Base-by-base conservation (phyloP, 35 echinoderm and acorn worm genomes). In the Ptychodera flava region DNA sequence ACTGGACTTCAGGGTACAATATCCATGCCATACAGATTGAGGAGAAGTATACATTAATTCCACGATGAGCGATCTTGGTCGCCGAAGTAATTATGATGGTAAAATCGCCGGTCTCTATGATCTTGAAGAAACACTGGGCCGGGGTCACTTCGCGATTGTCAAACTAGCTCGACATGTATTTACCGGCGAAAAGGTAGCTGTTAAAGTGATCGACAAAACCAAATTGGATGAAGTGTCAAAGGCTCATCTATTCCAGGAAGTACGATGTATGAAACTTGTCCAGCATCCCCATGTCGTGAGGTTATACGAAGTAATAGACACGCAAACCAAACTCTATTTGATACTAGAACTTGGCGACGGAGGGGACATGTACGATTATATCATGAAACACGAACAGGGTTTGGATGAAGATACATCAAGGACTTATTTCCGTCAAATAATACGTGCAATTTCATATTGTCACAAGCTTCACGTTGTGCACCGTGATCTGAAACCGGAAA, bases 331-430 rank as follows among this genome's bases (percentile, higher is more conserved):
- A 90, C 84, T 97, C 0, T 97, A 97, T 76, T 83, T 97, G 78
- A 97, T 97, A 64, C 84, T 97, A 14, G 95, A 97, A 89, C 93
- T 97, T 36, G 95, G 95, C 84, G 95, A 97, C 88, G 95, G 95
- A 22, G 95, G 95, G 16, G 95, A 97, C 78, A 97, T 97, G 95
- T 97, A 97, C 38, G 95, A 97, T 82, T 97, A 97, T 80, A 97
- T 97, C 32, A 97, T 97, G 95, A 87, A 97, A 82, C 92, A 97
- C 82, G 95, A 97, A 89, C 94, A 91, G 88, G 95, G 95, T 33
- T 87, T 97, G 1, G 92, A 89, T 80, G 92, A 97, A 35, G 92
- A 94, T 29, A 77, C 93, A 29, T 92, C 95, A 6, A 91, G 95
- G 15, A 91, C 89, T 81, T 97, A 97, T 85, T 97, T 97, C 88